Base-by-base conservation (phyloP, 2,113 vertebrate genomes). In the Actinemys pallida region DNA sequence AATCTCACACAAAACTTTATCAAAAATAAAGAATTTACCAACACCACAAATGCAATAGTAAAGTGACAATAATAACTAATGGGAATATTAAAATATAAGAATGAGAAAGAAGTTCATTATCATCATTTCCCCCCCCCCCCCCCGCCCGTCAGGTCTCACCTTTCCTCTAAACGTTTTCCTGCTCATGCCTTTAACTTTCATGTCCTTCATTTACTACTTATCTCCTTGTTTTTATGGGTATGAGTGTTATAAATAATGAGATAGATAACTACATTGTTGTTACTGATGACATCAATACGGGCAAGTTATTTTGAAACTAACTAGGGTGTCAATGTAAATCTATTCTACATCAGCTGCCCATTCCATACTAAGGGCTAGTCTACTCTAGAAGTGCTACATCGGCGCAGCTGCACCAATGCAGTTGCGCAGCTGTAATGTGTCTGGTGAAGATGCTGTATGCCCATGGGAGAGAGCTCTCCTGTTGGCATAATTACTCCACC, bases 101-200 rank as follows among this genome's bases (percentile, higher is more conserved):
- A 78, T 3, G 59, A 31, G 93, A 87, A 3, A 4, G 10, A 0
- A 50, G 12, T 35, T 83, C 65, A 69, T 1, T 76, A 52, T 87
- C 39, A 81, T 10, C 4, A 53, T 69, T 86, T 8, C 45, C 5
- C 81, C 65, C 82, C 83, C 22, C 17, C 2, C 6, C 52, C 17
- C 17, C 17, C 5, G 50, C 50, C 50, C 14, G 2, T 19, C 42
- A 5, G 47, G 24, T 80, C 92, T 93, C 31, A 56, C 5, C 59
- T n/a, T 0, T 0, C 47, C n/a, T 2, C 57, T 29, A 62, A 62
- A 39, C 1, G 1, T 87, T 62, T n/a, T 72, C 17, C 19, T 72
- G 65, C n/a, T 72, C 65, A 39, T 39, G 65, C 17, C 65, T 72
- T 39, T 72, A 72, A 72, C 1, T 84, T 69, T 10, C 1, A 12